phyloP scores from a whole-genome alignment of 2,888 invertebrate genomes.

The Himalopsyche tibetana region DNA sequence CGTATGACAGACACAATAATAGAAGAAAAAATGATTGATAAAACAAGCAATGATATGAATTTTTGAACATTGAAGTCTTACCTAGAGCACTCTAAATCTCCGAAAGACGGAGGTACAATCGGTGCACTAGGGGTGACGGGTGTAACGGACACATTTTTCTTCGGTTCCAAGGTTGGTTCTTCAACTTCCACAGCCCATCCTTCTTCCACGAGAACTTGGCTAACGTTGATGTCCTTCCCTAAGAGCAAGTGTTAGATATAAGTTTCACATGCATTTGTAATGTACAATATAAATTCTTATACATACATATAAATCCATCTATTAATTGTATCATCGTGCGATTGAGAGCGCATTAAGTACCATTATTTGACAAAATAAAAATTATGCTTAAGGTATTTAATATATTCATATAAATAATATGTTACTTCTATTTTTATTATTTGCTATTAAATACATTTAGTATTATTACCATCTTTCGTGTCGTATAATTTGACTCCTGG shows the following conservation, averaged over 20 bases:
- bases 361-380: too few relatives aligned
- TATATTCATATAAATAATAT: background rate
- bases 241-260: background rate
- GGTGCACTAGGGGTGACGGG: background rate
- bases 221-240: slow-evolving; percentile 78
- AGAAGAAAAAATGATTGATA: too few relatives aligned
- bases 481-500: slow-evolving; percentile 88
- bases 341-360: too few relatives aligned
- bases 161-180: slow-evolving; percentile 65
- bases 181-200: slow-evolving; percentile 76
- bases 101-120: slow-evolving; percentile 70
- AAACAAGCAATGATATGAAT: too few relatives aligned
- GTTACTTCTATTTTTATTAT: background rate
- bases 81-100: slow-evolving; percentile 72
- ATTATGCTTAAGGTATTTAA: too few relatives aligned
- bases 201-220: slow-evolving; percentile 77
- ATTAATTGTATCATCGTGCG: too few relatives aligned
- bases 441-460: background rate
- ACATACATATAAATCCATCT: too few relatives aligned
- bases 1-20: too few relatives aligned
- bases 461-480: slow-evolving; percentile 77
- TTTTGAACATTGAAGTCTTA: slow-evolving; percentile 54
- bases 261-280: background rate
- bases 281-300: too few relatives aligned
- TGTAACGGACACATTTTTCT: background rate